These are phyloP conservation scores for Anaspis maculata DNA, from an alignment of 2,888 invertebrate genomes.

Conservation along the genomic window DNA sequence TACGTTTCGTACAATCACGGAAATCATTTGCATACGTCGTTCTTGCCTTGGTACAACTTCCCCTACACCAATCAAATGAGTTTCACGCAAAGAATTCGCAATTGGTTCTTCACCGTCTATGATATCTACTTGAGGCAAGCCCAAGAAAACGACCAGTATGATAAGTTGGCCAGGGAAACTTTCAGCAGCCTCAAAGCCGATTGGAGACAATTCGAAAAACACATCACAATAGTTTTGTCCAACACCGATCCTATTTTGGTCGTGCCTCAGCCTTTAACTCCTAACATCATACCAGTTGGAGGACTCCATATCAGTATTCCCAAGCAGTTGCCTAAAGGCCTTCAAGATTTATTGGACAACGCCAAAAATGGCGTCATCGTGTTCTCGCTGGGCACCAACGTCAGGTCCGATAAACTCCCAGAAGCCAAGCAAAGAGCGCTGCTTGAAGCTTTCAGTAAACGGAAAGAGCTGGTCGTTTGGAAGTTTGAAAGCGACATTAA, in stretches of 20 bases:
- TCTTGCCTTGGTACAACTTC: constrained; percentile 20
- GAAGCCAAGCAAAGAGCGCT: constrained; percentile 23
- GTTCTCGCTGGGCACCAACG: too few species aligned
- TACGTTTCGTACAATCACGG: too few species aligned
- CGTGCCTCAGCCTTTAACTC: too few species aligned
- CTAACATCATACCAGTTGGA: too few species aligned
- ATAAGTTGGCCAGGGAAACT: constrained; percentile 11
- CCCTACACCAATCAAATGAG: constrained; percentile 19
- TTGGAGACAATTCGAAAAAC: constrained; percentile 19
- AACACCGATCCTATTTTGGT: constrained; percentile 27
- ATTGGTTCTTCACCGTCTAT: constrained; percentile 13
- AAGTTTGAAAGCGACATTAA: constrained; percentile 24
- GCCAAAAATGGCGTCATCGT: too few species aligned
- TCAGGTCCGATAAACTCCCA: constrained; percentile 29
- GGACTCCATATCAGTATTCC: too few species aligned
- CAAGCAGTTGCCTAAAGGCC: too few species aligned
- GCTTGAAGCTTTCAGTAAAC: constrained; percentile 31
- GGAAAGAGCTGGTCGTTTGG: constrained; percentile 36
- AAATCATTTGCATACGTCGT: constrained; percentile 20
- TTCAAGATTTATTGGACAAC: too few species aligned
- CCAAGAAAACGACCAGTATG: constrained; percentile 7
- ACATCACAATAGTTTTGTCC: constrained; percentile 22
- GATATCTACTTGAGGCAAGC: constrained; percentile 5
- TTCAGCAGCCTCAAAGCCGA: constrained; percentile 18
- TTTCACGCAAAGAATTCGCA: constrained; percentile 20